Evolutionary conservation across 2,797 vertebrate species (phyloP), one percentile per base, ranked within the genome.

Genomic region (Gymnothorax reevesii): DNA sequence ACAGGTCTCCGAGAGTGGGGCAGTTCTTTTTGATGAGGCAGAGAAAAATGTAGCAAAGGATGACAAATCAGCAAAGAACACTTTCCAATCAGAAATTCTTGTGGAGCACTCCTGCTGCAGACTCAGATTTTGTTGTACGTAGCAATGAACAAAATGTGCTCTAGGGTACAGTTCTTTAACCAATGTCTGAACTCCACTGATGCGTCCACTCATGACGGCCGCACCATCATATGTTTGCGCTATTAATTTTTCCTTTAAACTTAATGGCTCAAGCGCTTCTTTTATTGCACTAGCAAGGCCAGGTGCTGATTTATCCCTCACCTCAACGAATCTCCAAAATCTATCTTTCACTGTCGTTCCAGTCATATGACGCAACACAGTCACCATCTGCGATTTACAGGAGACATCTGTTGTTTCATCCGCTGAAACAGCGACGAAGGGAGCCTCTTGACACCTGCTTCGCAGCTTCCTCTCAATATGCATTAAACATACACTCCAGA

Each of bases 171-270:
- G 12, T 12, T 60, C 57, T 12, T 60, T 60, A 6, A 60, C 12
- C 57, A 60, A 12, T 60, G 57, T 60, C 57, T 7, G 57, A 60
- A 60, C 57, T 6, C 57, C 57, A 60, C 57, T 60, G 57, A 60
- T 60, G 57, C 57, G 57, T 12, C 57, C 57, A 60, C 57, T 88
- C 33, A 92, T 90, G 91, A 89, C 71, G 84, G 88, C 91, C 86
- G 94, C 94, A 92, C 91, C 92, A 87, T n/a, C 87, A 93, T 95
- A 83, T 27, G 57, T n/a, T 9, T 57, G 9, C 17, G 22, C 25
- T 7, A 83, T n/a, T 10, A 54, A 13, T 52, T 25, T 83, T 57
- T 59, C 82, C 57, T 55, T 54, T n/a, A 54, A 13, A 57, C 25
- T 10, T 83, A 54, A 22, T 20, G 8, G 2, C 57, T 12, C n/a